Conservation (phyloP, 2,113 vertebrate species). For the Xerus inauris region DNA sequence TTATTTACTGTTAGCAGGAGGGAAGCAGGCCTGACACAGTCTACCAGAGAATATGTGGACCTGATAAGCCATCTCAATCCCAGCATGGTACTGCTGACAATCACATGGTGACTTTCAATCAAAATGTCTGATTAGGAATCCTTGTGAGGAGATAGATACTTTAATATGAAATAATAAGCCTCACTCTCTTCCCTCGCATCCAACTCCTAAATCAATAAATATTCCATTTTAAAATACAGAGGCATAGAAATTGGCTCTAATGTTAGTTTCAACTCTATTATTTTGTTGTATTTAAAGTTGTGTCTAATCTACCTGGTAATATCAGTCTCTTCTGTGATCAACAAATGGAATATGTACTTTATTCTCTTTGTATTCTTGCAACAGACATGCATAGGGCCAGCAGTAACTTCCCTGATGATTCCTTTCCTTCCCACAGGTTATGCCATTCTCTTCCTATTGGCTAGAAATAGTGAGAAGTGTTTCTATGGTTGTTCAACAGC, state of each 20-base stretch:
- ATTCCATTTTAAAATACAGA: conserved; percentile 22
- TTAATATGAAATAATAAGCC: conserved; percentile 13
- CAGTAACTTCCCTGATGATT: not conserved
- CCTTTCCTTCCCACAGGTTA: not conserved
- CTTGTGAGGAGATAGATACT: not conserved
- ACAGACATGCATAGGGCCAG: not conserved
- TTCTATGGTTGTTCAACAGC: not conserved
- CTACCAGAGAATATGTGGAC: not conserved
- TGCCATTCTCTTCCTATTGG: not conserved
- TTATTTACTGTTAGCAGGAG: not conserved
- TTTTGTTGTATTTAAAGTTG: not conserved
- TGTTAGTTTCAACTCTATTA: not conserved
- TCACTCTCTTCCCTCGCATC: not conserved
- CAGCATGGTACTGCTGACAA: not conserved
- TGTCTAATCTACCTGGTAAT: not conserved
- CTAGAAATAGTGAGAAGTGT: not conserved
- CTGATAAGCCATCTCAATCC: not conserved
- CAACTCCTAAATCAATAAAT: not conserved
- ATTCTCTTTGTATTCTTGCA: not conserved
- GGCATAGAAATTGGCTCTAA: not conserved
- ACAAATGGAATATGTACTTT: not conserved
- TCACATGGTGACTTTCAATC: conserved; percentile 10
- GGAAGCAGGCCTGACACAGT: not conserved
- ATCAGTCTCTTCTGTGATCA: not conserved
- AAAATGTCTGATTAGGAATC: conserved; percentile 39